Percentiles rank a stretch among this genome's conserved stretches.
phyloP scores from a whole-genome alignment of 2,113 vertebrate genomes.

The Neomonachus schauinslandi region DNA sequence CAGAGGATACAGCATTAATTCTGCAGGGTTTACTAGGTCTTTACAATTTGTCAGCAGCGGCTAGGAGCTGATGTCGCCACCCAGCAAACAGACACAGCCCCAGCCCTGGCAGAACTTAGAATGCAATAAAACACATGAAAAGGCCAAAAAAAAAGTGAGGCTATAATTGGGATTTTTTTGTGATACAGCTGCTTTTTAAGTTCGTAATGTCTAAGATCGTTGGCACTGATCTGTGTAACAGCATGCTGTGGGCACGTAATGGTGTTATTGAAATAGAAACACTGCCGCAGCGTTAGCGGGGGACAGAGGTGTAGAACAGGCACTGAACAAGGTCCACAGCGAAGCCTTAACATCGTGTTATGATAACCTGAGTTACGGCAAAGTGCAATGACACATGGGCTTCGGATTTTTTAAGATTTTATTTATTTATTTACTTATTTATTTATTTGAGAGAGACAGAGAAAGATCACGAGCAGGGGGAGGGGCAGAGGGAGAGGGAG shows the following conservation, averaged over 20 bases:
- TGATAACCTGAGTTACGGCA: not conserved
- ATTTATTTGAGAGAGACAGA: not conserved
- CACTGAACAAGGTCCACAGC: not conserved
- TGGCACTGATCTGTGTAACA: rapidly evolving
- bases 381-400: not conserved
- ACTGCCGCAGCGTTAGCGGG: not conserved
- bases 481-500: not conserved
- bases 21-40: rapidly evolving
- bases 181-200: not conserved
- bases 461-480: not conserved
- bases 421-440: not conserved
- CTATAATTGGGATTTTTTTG: not conserved
- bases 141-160: no score
- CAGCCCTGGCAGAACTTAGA: not conserved
- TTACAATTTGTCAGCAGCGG: not conserved
- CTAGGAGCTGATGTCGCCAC: rapidly evolving
- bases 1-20: rapidly evolving
- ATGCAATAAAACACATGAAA: not conserved
- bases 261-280: not conserved
- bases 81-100: rapidly evolving
- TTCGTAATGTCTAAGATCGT: not conserved
- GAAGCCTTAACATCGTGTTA: not conserved
- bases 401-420: not conserved
- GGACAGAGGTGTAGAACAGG: not conserved
- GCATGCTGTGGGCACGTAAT: rapidly evolving